Evolutionary conservation across 1,140 invertebrate genomes (phyloP), one percentile per base, ranked within the genome.

Genomic region (Trachymyrmex septentrionalis): DNA sequence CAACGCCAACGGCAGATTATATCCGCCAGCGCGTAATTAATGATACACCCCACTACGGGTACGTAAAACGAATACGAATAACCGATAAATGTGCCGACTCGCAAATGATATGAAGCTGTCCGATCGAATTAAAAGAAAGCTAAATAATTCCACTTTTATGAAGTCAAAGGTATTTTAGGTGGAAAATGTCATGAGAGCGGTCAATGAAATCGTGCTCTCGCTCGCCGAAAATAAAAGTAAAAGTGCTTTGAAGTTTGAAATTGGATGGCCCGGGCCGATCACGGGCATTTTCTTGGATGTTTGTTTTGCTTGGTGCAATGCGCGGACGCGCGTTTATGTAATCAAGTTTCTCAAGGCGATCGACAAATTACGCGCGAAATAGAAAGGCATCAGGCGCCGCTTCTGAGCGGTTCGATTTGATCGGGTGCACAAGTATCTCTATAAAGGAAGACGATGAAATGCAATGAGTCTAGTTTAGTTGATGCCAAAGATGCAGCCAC

Each of bases 1-100:
- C 69, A 75, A 73, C 80, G 80, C 55, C 69, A 75, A 61, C 80
- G 80, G 80, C 80, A 59, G 80, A 82, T 82, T 82, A 82, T 82
- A 82, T 82, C 80, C 67, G 80, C 80, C 67, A 61, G 67, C 69
- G 67, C 80, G 67, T 82, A 82, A 82, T 84, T 84, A 84, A 84
- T 75, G 80, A 75, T 75, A 73, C 67, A 61, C 24, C 10, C 10
- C 27, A 21, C n/a, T 57, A 24, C 21, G 63, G 30, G 27, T 24
- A 69, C 21, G 80, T 69, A 69, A 81, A 69, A 57, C 69, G 53
- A 73, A 48, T 73, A 27, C 53, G 69, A 75, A 55, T 82, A 57
- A 72, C 66, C 67, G 67, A 61, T 73, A 72, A 59, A 82, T 61
- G 48, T 57, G 78, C 30, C 66, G 78, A 72, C 69, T 72, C 55